Percentiles rank a stretch among this genome's conserved stretches.
Evolutionary conservation across 2,797 vertebrate genomes (phyloP).

Genomic region (Lagorchestes hirsutus): DNA sequence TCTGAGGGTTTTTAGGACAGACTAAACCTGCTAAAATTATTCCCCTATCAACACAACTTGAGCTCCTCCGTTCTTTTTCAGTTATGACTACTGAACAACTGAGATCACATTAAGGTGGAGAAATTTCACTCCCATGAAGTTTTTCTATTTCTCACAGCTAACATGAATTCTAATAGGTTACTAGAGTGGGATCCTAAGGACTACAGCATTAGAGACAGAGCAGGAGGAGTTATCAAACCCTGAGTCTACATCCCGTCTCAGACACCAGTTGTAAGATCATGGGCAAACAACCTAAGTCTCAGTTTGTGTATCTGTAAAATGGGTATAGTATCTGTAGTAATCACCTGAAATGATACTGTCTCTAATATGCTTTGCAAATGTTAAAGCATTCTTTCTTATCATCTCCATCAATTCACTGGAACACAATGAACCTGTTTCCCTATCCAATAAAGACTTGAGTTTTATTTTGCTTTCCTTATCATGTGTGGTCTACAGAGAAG

Average conservation of each 20-base stretch:
- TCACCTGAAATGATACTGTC: neutral
- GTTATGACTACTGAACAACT: slow-evolving; percentile 41
- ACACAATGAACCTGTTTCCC: neutral
- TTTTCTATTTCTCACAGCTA: slow-evolving; percentile 33
- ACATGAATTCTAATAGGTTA: slow-evolving; percentile 54
- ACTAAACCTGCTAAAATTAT: slow-evolving; percentile 28
- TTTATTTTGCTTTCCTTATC: neutral
- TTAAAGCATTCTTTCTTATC: neutral
- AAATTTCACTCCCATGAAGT: slow-evolving; percentile 2
- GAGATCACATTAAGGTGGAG: slow-evolving; percentile 27
- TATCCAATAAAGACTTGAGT: neutral
- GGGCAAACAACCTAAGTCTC: neutral
- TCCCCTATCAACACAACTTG: neutral
- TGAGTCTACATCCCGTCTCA: neutral
- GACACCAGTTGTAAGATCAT: neutral
- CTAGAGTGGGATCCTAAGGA: slow-evolving; percentile 8
- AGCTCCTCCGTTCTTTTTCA: slow-evolving; percentile 31
- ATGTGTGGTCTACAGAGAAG: neutral
- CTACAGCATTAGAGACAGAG: neutral
- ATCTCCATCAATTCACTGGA: neutral
- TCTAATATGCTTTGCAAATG: neutral
- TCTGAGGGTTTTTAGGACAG: slow-evolving; percentile 31
- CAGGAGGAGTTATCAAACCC: neutral
- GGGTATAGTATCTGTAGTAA: neutral
- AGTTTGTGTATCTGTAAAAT: neutral